A percentile compares a stretch with the other conserved stretches of the same genome.
phyloP scores from a whole-genome alignment of 2,888 invertebrate species.

The Liopterus haemorrhoidalis region DNA sequence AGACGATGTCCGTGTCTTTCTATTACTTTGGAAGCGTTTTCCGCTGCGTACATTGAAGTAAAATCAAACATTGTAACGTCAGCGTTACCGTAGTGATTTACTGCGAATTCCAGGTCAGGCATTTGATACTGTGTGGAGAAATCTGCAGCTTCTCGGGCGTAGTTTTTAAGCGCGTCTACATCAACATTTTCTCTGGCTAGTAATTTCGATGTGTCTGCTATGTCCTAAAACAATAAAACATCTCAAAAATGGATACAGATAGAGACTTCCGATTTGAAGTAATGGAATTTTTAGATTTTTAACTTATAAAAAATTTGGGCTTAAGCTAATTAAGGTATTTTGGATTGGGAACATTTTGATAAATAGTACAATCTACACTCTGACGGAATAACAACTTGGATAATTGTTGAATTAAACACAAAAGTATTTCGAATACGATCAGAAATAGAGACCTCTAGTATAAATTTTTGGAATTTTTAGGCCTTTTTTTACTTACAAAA shows the following conservation, averaged over 20 bases:
- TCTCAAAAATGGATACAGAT: background rate
- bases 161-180: constrained; percentile 78
- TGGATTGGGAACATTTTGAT: too few species aligned
- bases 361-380: too few species aligned
- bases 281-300: background rate
- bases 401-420: too few species aligned
- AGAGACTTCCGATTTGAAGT: too few species aligned
- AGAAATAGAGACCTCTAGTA: too few species aligned
- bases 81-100: constrained; percentile 95
- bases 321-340: too few species aligned
- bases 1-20: constrained; percentile 68
- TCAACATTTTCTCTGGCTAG: constrained; percentile 86
- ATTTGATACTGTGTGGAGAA: constrained; percentile 85
- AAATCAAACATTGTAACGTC: constrained; percentile 99
- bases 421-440: too few species aligned
- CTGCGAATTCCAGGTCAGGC: constrained; percentile 86
- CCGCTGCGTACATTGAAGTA: constrained; percentile 96
- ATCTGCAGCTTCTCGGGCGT: constrained; percentile 91
- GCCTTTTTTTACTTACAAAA: too few species aligned
- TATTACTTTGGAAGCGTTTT: constrained; percentile 84
- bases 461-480: too few species aligned
- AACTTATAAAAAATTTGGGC: background rate
- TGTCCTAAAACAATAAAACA: constrained; percentile 58
- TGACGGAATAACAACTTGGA: too few species aligned
- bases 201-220: constrained; percentile 80